A percentile compares a stretch with the other conserved stretches of the same genome.
These are phyloP conservation scores for Quadriops clusia DNA, from an alignment of 2,888 invertebrate species.

Conservation along the genomic window DNA sequence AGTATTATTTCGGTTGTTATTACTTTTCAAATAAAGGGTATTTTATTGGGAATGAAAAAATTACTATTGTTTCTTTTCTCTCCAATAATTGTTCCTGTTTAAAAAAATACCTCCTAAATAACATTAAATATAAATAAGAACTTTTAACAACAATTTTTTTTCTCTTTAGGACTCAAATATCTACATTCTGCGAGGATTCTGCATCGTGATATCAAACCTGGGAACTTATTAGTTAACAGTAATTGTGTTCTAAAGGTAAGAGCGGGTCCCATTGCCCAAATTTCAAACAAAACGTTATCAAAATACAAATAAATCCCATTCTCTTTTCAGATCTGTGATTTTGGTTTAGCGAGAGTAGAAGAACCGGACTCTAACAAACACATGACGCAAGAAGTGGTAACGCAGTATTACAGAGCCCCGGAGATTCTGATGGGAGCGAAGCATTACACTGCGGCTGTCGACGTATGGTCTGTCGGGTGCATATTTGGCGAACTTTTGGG, in stretches of 20 bases:
- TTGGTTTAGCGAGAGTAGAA: constrained; percentile 94
- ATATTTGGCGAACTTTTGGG: constrained; percentile 97
- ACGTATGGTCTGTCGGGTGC: constrained; percentile 99
- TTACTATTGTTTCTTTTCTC: too few relatives aligned
- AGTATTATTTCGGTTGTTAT: too few relatives aligned
- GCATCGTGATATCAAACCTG: constrained; percentile 98
- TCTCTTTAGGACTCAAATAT: constrained; percentile 80
- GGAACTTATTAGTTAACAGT: constrained; percentile 96
- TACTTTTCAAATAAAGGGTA: too few relatives aligned
- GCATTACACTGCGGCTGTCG: constrained; percentile 92
- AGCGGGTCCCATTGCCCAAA: constrained; percentile 1
- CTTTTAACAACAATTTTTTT: too few relatives aligned
- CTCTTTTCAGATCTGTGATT: constrained; percentile 82
- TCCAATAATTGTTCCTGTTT: too few relatives aligned
- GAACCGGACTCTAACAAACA: constrained; percentile 86
- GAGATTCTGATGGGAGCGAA: constrained; percentile 98
- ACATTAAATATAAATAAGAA: too few relatives aligned
- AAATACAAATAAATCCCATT: constrained; percentile 5
- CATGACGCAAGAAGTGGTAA: constrained; percentile 99
- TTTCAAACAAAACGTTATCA: constrained; percentile 4
- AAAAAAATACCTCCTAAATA: too few relatives aligned
- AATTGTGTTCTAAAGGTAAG: constrained; percentile 97
- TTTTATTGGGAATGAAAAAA: too few relatives aligned
- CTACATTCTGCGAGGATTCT: constrained; percentile 96
- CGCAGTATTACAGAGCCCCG: constrained; percentile 98